Base-by-base conservation (phyloP, 92 coral and sea anemone genomes). In the Paragorgia papillata region DNA sequence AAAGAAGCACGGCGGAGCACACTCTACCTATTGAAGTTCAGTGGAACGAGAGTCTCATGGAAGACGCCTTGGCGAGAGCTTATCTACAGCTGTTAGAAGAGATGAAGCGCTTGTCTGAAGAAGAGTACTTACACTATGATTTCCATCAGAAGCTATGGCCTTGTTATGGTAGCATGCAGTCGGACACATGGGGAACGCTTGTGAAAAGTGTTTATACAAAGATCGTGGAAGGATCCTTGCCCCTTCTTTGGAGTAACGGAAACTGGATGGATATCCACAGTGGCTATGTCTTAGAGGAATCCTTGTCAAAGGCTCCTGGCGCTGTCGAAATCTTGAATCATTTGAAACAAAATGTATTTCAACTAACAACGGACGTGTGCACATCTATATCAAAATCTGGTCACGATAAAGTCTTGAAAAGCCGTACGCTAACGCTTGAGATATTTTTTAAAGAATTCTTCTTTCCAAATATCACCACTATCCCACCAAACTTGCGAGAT, bases 21-120 rank as follows among this genome's bases (percentile, higher is more conserved):
- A n/a, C 37, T 4, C 87, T 62, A 34, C 91, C 89, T 39, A 32
- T 90, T 21, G 96, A 90, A 34, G 96, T 80, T 27, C 90, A 80
- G 31, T 90, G 96, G 96, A 90, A 90, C 58, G 81, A 70, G 37
- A 39, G 70, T 46, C 88, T 90, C 25, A 85, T 90, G 90, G 75
- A 85, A 74, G 96, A 90, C 74, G 96, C 89, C 10, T 29, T 88
- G n/a, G 68, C 86, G 24, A 33, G 75, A 7, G 88, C 92, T 27
- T 89, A 89, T 53, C 30, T 89, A 18, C 74, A 89, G 48, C 83
- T 91, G 50, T 76, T 91, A 20, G 74, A 71, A 24, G 74, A 89
- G 19, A 69, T 85, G 74, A 76, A 54, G 49, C 37, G 22, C 58
- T 70, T 91, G 75, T 75, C 75, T 55, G 54, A 76, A 44, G 41